phyloP scores from a whole-genome alignment of 2,113 vertebrate species.

The Ellobius talpinus region DNA sequence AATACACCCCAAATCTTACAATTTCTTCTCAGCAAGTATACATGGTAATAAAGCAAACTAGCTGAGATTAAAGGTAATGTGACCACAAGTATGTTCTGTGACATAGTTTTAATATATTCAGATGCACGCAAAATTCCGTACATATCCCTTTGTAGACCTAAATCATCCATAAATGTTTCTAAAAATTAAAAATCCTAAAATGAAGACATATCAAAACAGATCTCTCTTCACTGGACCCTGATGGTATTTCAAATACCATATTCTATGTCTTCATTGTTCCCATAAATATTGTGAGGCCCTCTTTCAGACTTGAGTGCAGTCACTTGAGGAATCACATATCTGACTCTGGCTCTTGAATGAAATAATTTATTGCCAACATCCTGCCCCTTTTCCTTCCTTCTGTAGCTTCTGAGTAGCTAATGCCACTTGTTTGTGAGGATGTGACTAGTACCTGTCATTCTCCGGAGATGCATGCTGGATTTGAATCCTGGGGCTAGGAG shows the following conservation, averaged over 20 bases:
- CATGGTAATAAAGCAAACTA: background rate
- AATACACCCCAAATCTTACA: constrained; percentile 36
- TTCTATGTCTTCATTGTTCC: background rate
- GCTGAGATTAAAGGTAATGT: constrained; percentile 30
- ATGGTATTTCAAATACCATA: constrained; percentile 13
- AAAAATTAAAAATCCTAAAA: constrained; percentile 56
- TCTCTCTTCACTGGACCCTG: background rate
- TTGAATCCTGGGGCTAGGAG: constrained; percentile 98
- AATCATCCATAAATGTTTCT: constrained; percentile 41
- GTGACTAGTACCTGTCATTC: constrained; percentile 97
- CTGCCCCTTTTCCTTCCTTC: constrained; percentile 29
- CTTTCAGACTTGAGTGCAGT: constrained; percentile 69
- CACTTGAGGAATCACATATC: constrained; percentile 19
- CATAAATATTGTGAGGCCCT: constrained; percentile 67
- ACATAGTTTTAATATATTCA: constrained; percentile 69
- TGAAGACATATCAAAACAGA: constrained; percentile 32
- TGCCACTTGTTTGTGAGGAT: constrained; percentile 85
- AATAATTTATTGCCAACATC: constrained; percentile 10
- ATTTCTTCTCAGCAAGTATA: background rate
- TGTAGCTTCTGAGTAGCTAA: constrained; percentile 59
- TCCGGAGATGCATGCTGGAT: constrained; percentile 98
- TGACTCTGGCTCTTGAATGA: constrained; percentile 63
- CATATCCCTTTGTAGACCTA: constrained; percentile 33
- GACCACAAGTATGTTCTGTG: constrained; percentile 47
- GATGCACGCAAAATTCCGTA: constrained; percentile 77